phyloP scores from a whole-genome alignment of 2,113 vertebrate genomes.

The Rhodinocichla rosea region DNA sequence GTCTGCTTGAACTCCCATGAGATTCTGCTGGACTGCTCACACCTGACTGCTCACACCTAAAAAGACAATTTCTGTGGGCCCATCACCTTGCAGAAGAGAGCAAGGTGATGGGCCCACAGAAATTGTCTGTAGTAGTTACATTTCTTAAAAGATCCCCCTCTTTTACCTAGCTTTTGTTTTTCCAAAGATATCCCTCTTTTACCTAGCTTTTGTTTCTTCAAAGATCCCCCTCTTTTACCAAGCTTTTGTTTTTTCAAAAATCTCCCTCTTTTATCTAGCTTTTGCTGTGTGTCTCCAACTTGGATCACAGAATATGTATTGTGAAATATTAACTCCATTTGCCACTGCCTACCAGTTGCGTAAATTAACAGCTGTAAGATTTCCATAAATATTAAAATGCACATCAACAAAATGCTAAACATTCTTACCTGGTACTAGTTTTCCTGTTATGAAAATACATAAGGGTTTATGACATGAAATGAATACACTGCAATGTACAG shows the following conservation, averaged over 20 bases:
- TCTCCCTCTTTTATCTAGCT: neutral
- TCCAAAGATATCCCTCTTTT: neutral
- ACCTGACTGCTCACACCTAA: no score
- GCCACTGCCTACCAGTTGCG: neutral
- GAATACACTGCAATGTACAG: neutral
- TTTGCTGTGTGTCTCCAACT: neutral
- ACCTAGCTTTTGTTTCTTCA: neutral
- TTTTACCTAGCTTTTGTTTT: neutral
- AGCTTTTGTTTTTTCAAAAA: neutral
- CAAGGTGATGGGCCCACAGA: no score
- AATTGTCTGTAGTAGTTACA: neutral
- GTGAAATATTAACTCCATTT: neutral
- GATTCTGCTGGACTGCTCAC: neutral
- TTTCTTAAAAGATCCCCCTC: neutral
- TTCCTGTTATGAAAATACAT: neutral
- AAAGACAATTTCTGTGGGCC: neutral
- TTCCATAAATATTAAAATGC: neutral
- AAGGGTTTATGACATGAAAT: neutral
- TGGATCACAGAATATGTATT: neutral
- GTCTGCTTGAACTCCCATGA: neutral
- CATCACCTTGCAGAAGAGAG: neutral
- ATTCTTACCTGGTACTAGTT: neutral
- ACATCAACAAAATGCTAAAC: neutral
- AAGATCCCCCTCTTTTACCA: neutral
- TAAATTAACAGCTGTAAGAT: neutral